Conservation (phyloP, 2,113 vertebrate species). For the Tragelaphus scriptus region DNA sequence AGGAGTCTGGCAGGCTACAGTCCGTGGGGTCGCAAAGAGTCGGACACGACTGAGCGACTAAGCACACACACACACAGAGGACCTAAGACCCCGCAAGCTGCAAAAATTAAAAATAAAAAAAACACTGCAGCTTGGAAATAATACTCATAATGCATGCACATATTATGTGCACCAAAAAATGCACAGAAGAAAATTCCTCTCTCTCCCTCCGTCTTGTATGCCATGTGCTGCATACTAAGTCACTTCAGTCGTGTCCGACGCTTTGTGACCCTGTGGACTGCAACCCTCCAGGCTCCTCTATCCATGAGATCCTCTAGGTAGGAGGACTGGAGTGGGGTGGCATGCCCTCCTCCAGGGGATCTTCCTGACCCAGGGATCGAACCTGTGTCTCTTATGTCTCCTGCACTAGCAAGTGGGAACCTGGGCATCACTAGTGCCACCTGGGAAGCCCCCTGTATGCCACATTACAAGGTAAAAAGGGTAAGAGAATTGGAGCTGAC, state of each 20-base stretch:
- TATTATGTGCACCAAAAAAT: neutral
- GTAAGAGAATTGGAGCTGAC: neutral
- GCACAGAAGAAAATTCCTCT: neutral
- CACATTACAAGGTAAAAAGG: neutral
- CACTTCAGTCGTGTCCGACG: neutral
- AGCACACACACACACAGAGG: neutral
- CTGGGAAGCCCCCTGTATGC: neutral
- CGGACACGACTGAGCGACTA: neutral
- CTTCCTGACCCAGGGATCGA: neutral
- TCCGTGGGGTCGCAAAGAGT: neutral
- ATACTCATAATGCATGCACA: neutral
- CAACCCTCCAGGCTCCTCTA: neutral
- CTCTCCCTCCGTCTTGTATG: rapidly evolving
- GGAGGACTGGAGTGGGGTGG: neutral
- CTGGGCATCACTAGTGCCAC: neutral
- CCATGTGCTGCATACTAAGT: neutral
- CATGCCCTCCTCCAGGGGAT: neutral
- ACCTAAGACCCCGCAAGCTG: neutral
- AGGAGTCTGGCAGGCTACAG: neutral
- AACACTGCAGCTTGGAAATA: neutral
- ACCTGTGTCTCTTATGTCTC: neutral
- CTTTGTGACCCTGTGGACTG: neutral
- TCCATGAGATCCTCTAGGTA: neutral
- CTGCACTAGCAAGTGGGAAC: neutral
- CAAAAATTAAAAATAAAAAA: neutral